Conservation (phyloP, 1,140 invertebrate species). For the Ericerus pela region DNA sequence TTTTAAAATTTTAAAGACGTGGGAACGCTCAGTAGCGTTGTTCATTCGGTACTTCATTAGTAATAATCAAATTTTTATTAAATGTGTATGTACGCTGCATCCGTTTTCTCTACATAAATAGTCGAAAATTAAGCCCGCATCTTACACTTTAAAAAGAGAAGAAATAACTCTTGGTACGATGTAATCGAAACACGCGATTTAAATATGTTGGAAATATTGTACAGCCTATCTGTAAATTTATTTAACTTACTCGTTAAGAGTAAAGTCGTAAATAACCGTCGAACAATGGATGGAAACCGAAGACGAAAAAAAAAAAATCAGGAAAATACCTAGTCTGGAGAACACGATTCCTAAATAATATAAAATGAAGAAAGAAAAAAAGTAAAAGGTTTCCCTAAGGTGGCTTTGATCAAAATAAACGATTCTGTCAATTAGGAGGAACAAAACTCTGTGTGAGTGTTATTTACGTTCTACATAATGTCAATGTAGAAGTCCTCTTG, state of each 20-base stretch:
- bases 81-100: too few species aligned
- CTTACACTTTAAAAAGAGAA: neutral
- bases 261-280: neutral
- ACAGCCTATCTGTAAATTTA: neutral
- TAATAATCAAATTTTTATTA: slow-evolving; percentile 1
- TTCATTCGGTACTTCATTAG: neutral
- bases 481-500: too few species aligned
- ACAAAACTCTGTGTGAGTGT: too few species aligned
- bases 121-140: neutral
- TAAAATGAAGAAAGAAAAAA: too few species aligned
- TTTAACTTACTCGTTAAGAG: too few species aligned
- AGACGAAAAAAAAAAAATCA: neutral
- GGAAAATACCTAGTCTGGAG: too few species aligned
- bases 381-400: too few species aligned
- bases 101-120: neutral
- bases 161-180: neutral
- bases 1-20: neutral
- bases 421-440: neutral
- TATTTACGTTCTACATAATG: too few species aligned
- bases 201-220: neutral
- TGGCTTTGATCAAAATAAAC: neutral
- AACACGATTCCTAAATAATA: too few species aligned
- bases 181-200: neutral
- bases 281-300: neutral
- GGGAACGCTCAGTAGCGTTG: neutral